Base-by-base conservation (phyloP, 2,888 invertebrate genomes). In the Iselma pallidipennis region DNA sequence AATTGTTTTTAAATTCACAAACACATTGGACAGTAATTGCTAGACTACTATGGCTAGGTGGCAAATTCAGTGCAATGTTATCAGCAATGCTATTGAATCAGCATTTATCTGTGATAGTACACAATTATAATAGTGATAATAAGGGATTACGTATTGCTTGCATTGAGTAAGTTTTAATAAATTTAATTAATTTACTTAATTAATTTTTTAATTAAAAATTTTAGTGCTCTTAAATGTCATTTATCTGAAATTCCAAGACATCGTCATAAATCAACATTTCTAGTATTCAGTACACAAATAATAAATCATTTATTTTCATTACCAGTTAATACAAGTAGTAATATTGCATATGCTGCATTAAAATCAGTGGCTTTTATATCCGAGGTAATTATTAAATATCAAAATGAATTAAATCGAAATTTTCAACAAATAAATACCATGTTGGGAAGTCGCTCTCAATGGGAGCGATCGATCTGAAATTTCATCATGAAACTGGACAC, bases 341-440 rank as follows among this genome's bases (percentile, higher is more conserved):
- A 49, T 48, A 49, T 58, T 62, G 63, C 57, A 48, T 7, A 19
- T 49, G 16, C 9, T 64, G 19, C 59, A 29, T 57, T 72, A 14
- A 66, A 70, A 54, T 61, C 70, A 14, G 54, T 71, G 57, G 70
- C 63, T 4, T 63, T 68, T 57, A 69, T 70, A 33, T 55, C 68
- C 9, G 68, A 72, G 66, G 72, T 71, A 64, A 65, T 33, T 48
- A 23, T n/a, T n/a, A 19, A 45, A 21, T 21, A 3, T 45, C 4
- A 45, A 21, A n/a, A n/a, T n/a, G n/a, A n/a, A n/a, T n/a, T n/a
- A n/a, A n/a, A n/a, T n/a, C n/a, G n/a, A n/a, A n/a, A n/a, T n/a
- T n/a, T n/a, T n/a, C n/a, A n/a, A n/a, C n/a, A n/a, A n/a, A n/a
- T n/a, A n/a, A n/a, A n/a, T n/a, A n/a, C n/a, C n/a, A n/a, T n/a